Evolutionary conservation across 1,140 invertebrate species (phyloP), one percentile per base, ranked within the genome.

Genomic region (Drosophila tropicalis): DNA sequence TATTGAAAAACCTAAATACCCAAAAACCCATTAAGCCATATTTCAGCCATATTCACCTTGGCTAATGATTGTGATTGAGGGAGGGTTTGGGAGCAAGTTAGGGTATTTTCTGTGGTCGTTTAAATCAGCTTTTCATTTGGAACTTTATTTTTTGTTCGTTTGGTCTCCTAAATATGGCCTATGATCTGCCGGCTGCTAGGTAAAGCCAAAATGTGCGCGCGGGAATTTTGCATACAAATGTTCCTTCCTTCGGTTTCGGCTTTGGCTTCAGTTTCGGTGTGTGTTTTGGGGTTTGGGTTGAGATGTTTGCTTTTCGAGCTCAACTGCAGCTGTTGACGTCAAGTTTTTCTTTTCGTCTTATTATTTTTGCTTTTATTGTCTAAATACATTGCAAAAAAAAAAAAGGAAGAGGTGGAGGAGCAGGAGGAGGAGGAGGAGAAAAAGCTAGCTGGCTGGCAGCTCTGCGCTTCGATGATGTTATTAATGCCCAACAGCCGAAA

Each of bases 401-500:
- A 36, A 9, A 36, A 34, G 0, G 9, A 10, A 9, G 3, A 39
- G 12, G 10, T 12, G 34, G 9, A 36, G 34, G 34, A 36, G 1
- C 1, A 34, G 0, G 9, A 10, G 34, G 3, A 39, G 12, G 10
- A 36, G 34, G 9, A 36, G 34, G 34, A 36, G 1, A 36, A 36
- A 36, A 36, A 36, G 10, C 7, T 10, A 36, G 34, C 10, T 36
- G 34, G 34, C 34, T 10, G 10, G 3, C 12, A 39, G 65, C 62
- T 68, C 13, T 62, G 61, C 64, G 47, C 51, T 67, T 66, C 77
- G 77, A 84, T 84, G 81, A 84, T 77, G 67, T 80, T 84, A 72
- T 84, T 84, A 68, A 69, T 80, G 62, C 54, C 76, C 76, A 70
- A 67, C 58, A 66, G 75, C 69, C 62, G 62, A 70, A 72, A 76